phyloP scores from a whole-genome alignment of 2,113 vertebrate genomes.

The Gadus chalcogrammus region DNA sequence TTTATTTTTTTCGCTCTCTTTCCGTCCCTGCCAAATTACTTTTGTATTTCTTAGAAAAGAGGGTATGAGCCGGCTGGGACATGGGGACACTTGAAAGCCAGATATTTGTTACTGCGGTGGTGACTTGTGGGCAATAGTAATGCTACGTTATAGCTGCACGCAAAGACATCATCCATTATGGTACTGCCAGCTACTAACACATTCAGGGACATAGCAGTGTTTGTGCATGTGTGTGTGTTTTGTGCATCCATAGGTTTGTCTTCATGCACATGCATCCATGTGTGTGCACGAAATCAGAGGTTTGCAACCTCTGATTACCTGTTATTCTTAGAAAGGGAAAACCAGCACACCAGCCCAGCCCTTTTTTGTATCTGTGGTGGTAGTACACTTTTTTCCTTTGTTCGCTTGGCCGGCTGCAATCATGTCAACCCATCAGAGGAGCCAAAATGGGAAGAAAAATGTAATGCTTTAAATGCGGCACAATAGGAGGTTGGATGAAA shows the following conservation, averaged over 20 bases:
- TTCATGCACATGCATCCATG: neutral
- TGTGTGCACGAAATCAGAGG: neutral
- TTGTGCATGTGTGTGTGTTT: neutral
- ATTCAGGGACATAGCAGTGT: neutral
- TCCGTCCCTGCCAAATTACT: neutral
- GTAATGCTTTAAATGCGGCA: constrained; percentile 26
- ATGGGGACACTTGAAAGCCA: constrained; percentile 15
- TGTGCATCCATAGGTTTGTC: neutral
- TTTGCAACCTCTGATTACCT: constrained; percentile 53
- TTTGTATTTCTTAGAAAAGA: neutral
- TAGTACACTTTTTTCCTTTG: constrained; percentile 23
- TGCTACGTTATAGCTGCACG: constrained; percentile 41
- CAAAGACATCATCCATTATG: constrained; percentile 45
- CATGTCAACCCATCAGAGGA: constrained; percentile 14
- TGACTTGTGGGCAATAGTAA: constrained; percentile 38
- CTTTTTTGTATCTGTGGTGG: constrained; percentile 27
- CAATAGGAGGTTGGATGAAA: neutral
- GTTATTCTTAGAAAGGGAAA: constrained; percentile 35
- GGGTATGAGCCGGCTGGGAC: neutral
- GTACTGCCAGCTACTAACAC: constrained; percentile 27
- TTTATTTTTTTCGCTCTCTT: neutral
- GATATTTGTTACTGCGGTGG: constrained; percentile 37
- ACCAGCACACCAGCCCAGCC: neutral
- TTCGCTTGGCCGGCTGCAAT: constrained; percentile 27
- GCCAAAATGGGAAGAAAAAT: constrained; percentile 34